Evolutionary conservation across 2,113 vertebrate species (phyloP).

Genomic region (Ameiurus melas): DNA sequence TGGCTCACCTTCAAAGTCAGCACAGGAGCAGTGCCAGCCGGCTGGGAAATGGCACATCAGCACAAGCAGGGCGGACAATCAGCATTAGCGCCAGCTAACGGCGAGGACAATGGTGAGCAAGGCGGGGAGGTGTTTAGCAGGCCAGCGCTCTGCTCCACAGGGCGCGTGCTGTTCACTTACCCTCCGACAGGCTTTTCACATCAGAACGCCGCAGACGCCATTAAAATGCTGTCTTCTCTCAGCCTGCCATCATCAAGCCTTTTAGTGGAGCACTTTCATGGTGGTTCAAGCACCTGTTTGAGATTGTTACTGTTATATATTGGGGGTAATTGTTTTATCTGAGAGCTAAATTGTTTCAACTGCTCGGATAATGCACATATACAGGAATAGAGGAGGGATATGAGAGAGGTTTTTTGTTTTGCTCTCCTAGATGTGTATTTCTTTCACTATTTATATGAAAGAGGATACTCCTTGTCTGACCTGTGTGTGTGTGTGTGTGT

Average conservation of each 20-base stretch:
- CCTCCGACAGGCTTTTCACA: conserved; percentile 45
- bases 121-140: conserved; percentile 40
- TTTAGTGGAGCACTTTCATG: conserved; percentile 31
- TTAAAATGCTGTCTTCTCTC: conserved; percentile 39
- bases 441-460: conserved; percentile 15
- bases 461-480: background rate
- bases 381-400: background rate
- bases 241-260: conserved; percentile 35
- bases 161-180: conserved; percentile 50
- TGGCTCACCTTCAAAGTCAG: conserved; percentile 49
- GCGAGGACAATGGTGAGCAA: conserved; percentile 40
- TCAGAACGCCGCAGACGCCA: conserved; percentile 39
- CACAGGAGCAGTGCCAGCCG: conserved; percentile 35
- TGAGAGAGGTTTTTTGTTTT: background rate
- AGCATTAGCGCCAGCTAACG: conserved; percentile 39
- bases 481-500: background rate
- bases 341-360: conserved; percentile 9
- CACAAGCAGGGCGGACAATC: conserved; percentile 47
- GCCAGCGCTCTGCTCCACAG: conserved; percentile 45
- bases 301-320: conserved; percentile 28
- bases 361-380: background rate
- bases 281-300: conserved; percentile 46
- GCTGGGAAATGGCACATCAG: conserved; percentile 52
- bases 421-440: conserved; percentile 32
- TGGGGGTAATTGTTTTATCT: conserved; percentile 14